Percentiles rank a stretch among this genome's conserved stretches.
Conservation (phyloP, 2,113 vertebrate species). For the Lota lota region DNA sequence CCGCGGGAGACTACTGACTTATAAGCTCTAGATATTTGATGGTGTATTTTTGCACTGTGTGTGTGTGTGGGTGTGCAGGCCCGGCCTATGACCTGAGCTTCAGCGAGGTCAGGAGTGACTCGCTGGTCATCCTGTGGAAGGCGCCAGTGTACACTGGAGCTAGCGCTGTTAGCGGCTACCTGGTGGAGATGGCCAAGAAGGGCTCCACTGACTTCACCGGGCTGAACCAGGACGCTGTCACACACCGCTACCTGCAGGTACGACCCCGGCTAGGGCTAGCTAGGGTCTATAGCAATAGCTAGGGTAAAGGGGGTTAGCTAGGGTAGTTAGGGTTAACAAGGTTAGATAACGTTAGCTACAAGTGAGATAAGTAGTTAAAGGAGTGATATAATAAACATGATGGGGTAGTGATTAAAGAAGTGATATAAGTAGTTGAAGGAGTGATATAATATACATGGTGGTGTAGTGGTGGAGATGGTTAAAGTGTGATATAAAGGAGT, state of each 20-base stretch:
- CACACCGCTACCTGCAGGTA: constrained; percentile 85
- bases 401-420: too few relatives aligned
- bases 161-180: constrained; percentile 82
- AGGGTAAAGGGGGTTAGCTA: too few relatives aligned
- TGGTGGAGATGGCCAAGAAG: constrained; percentile 87
- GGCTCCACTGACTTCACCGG: constrained; percentile 78
- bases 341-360: too few relatives aligned
- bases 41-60: background rate
- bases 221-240: constrained; percentile 73
- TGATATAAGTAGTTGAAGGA: too few relatives aligned
- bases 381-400: too few relatives aligned
- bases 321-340: too few relatives aligned
- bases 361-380: too few relatives aligned
- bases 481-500: too few relatives aligned
- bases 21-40: background rate
- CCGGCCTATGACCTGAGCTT: constrained; percentile 86
- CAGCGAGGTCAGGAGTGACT: constrained; percentile 87
- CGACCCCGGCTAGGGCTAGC: background rate
- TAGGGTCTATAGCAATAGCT: too few relatives aligned
- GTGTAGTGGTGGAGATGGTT: too few relatives aligned
- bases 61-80: constrained; percentile 64
- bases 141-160: constrained; percentile 84
- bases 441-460: too few relatives aligned
- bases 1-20: background rate
- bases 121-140: constrained; percentile 91